A percentile compares a stretch with the other conserved stretches of the same genome.
phyloP scores from a whole-genome alignment of 2,797 vertebrate genomes.

The Artibeus jamaicensis region DNA sequence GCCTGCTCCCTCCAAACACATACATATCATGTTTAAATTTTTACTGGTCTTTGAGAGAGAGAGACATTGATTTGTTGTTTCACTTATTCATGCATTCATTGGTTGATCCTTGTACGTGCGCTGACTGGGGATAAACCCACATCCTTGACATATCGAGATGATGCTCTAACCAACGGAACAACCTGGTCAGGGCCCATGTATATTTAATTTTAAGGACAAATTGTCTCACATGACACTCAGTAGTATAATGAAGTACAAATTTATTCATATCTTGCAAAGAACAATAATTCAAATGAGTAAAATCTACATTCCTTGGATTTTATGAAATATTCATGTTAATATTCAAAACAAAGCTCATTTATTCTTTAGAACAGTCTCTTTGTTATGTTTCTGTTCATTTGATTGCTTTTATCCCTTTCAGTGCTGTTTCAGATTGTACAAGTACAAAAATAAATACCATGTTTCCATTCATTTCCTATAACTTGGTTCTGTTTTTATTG shows the following conservation, averaged over 20 bases:
- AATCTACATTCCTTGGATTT: background rate
- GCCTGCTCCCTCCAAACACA: background rate
- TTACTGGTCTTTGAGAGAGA: background rate
- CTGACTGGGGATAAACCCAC: background rate
- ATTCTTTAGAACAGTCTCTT: background rate
- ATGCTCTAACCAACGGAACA: background rate
- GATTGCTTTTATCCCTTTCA: background rate
- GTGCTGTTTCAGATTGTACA: background rate
- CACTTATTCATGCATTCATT: background rate
- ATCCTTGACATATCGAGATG: background rate
- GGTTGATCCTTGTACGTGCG: background rate
- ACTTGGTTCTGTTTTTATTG: background rate
- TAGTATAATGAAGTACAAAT: background rate
- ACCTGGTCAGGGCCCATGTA: no score
- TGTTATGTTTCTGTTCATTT: background rate
- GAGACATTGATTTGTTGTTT: background rate
- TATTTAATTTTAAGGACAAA: slow-evolving; percentile 1
- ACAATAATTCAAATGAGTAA: background rate
- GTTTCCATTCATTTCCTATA: background rate
- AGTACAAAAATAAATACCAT: background rate
- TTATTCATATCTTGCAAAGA: background rate
- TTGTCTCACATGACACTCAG: background rate
- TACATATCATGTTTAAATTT: background rate
- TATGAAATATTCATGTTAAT: background rate
- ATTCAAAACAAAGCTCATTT: background rate